Evolutionary conservation across 2,888 invertebrate genomes (phyloP).

Genomic region (Caenorhabditis sinica): DNA sequence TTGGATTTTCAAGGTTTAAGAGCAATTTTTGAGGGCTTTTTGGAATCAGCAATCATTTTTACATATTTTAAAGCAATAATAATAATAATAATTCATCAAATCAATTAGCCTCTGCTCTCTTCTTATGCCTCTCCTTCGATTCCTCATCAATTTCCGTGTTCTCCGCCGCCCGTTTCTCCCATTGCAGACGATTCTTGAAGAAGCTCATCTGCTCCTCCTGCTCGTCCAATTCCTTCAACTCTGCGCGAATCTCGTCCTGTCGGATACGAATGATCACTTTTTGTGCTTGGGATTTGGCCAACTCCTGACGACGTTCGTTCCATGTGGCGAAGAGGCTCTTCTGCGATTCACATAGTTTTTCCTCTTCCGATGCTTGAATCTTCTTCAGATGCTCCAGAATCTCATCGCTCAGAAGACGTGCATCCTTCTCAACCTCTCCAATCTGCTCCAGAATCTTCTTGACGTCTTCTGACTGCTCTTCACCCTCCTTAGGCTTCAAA

Average conservation of each 20-base stretch:
- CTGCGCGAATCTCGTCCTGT: conserved; percentile 68
- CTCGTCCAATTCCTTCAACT: conserved; percentile 67
- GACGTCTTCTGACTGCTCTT: conserved; percentile 51
- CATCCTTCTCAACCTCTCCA: conserved; percentile 29
- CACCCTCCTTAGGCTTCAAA: conserved; percentile 38
- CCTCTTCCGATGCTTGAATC: conserved; percentile 50
- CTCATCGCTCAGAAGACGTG: conserved; percentile 42
- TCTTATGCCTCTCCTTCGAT: conserved; percentile 55
- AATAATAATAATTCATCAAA: conserved; percentile 6
- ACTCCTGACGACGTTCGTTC: conserved; percentile 71
- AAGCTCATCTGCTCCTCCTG: conserved; percentile 73
- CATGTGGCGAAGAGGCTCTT: conserved; percentile 69
- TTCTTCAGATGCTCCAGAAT: conserved; percentile 50
- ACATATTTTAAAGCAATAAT: conserved; percentile 3
- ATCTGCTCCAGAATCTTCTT: conserved; percentile 57
- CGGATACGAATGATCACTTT: conserved; percentile 74
- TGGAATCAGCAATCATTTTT: too few species aligned
- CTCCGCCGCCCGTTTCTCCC: conserved; percentile 73
- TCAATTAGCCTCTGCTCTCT: conserved; percentile 42
- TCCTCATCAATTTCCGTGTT: conserved; percentile 76
- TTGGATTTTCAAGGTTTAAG: too few species aligned
- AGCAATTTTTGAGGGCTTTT: too few species aligned
- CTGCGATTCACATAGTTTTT: conserved; percentile 63
- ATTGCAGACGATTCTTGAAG: conserved; percentile 73
- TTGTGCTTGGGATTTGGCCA: conserved; percentile 78